Percentiles rank a stretch among this genome's conserved stretches.
Evolutionary conservation across 2,888 invertebrate genomes (phyloP).

Genomic region (Stomorhina lunata): DNA sequence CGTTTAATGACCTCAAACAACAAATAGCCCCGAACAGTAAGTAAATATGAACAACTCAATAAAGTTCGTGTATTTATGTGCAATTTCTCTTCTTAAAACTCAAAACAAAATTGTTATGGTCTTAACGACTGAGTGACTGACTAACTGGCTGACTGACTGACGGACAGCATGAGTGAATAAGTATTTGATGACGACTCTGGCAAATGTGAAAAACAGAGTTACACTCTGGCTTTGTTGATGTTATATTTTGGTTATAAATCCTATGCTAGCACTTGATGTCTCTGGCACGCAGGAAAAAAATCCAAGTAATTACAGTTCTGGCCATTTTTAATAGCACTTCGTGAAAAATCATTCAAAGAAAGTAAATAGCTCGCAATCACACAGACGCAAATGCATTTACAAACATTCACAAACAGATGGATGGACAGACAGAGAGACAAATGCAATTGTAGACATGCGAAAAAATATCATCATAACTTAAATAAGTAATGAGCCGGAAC

Average conservation of each 20-base stretch:
- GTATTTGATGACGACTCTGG: not conserved
- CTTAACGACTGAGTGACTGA: conserved; percentile 31
- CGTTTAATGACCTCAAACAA: conserved; percentile 62
- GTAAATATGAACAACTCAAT: conserved; percentile 65
- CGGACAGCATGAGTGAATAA: not conserved
- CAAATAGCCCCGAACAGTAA: conserved; percentile 62
- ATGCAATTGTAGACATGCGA: not conserved
- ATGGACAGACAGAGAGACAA: too few species aligned
- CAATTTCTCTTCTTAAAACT: conserved; percentile 28
- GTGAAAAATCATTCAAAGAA: conserved; percentile 61
- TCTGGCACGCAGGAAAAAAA: conserved; percentile 53
- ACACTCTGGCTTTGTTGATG: conserved; percentile 23
- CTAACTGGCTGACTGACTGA: not conserved
- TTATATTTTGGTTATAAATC: conserved; percentile 42
- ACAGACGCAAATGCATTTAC: too few species aligned
- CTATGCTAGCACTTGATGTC: conserved; percentile 60
- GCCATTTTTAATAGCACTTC: conserved; percentile 60
- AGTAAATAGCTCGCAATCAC: conserved; percentile 55
- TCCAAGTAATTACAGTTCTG: conserved; percentile 60
- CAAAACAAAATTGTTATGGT: conserved; percentile 28
- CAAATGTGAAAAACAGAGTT: conserved; percentile 13
- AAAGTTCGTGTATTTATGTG: conserved; percentile 54
- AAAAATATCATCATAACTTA: conserved; percentile 18
- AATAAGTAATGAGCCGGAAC: conserved; percentile 16
- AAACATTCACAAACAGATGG: not conserved